These are phyloP conservation scores for Drosophila meridionalis DNA, from an alignment of 2,888 invertebrate species.

Conservation along the genomic window DNA sequence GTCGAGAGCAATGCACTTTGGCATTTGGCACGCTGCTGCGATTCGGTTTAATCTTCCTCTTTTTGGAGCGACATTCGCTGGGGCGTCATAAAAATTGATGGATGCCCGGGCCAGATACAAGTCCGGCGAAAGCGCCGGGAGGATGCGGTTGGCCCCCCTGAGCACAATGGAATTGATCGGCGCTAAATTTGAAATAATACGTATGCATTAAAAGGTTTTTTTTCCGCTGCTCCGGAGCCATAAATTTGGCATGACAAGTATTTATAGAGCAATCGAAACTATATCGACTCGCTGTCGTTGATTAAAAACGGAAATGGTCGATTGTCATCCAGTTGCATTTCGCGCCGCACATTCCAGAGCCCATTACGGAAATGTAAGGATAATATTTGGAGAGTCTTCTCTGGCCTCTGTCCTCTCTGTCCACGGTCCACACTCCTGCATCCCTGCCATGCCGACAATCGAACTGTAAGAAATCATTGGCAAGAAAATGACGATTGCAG, in stretches of 20 bases:
- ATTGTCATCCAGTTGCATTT: conserved; percentile 31
- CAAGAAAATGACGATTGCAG: conserved; percentile 74
- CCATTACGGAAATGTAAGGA: conserved; percentile 57
- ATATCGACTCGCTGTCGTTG: conserved; percentile 52
- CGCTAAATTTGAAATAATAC: conserved; percentile 66
- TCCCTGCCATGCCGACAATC: conserved; percentile 47
- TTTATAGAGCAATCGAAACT: conserved; percentile 71
- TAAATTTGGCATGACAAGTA: conserved; percentile 64
- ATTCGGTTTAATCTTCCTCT: conserved; percentile 27
- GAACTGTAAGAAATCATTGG: conserved; percentile 66
- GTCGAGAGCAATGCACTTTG: conserved; percentile 40
- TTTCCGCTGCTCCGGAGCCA: conserved; percentile 24
- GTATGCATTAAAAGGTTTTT: conserved; percentile 30
- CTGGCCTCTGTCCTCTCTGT: neutral
- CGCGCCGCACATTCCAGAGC: conserved; percentile 16
- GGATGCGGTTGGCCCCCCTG: conserved; percentile 32
- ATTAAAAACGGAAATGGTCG: conserved; percentile 58
- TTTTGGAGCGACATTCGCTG: conserved; percentile 53
- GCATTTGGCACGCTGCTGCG: conserved; percentile 34
- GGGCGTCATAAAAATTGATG: conserved; percentile 77
- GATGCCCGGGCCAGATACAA: conserved; percentile 36
- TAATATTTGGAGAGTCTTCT: conserved; percentile 58
- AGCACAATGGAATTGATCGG: conserved; percentile 62
- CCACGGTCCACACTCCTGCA: neutral
- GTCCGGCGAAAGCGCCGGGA: conserved; percentile 18